phyloP scores from a whole-genome alignment of 2,888 invertebrate genomes.

The Hybos culiciformis region DNA sequence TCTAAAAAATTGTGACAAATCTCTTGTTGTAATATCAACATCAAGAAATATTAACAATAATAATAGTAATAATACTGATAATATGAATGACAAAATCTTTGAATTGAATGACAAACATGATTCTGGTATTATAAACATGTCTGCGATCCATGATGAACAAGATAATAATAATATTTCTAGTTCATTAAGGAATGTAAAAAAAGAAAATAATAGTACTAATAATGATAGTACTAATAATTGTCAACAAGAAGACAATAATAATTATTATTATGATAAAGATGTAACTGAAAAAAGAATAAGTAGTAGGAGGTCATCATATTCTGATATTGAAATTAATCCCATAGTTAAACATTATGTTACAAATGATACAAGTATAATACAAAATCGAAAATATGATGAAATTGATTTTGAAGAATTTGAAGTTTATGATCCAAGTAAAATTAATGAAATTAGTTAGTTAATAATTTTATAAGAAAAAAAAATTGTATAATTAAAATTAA shows the following conservation, averaged over 20 bases:
- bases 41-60: not conserved
- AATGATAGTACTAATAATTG: not conserved
- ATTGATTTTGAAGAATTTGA: constrained; percentile 78
- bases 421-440: constrained; percentile 43
- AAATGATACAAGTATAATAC: constrained; percentile 46
- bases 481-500: too few relatives aligned
- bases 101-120: too few relatives aligned
- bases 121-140: too few relatives aligned
- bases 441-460: too few relatives aligned
- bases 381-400: constrained; percentile 55
- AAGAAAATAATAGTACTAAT: not conserved
- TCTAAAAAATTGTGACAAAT: not conserved
- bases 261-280: not conserved
- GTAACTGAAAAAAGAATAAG: not conserved
- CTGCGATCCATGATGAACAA: too few relatives aligned
- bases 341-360: constrained; percentile 46
- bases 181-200: too few relatives aligned
- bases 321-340: constrained; percentile 7
- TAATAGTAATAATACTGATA: not conserved
- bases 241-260: not conserved
- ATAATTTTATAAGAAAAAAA: too few relatives aligned
- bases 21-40: not conserved
- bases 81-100: too few relatives aligned
- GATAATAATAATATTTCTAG: not conserved
- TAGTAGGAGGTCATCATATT: not conserved